phyloP scores from a whole-genome alignment of 2,797 vertebrate genomes.

The Prunella strophiata region DNA sequence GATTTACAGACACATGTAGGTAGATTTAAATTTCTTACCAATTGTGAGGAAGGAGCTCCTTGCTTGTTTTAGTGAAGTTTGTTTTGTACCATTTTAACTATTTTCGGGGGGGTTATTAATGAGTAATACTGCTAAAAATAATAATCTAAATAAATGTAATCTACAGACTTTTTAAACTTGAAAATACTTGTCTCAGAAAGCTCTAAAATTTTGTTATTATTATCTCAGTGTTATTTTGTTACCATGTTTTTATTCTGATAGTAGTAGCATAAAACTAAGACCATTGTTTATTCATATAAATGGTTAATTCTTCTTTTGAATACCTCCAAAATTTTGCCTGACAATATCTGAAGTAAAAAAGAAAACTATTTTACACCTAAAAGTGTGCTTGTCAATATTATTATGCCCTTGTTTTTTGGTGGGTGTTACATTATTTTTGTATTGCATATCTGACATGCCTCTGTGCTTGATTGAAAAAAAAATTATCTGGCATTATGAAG shows the following conservation, averaged over 20 bases:
- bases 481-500: not conserved
- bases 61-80: not conserved
- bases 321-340: not conserved
- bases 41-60: not conserved
- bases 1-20: constrained; percentile 97
- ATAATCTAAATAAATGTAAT: not conserved
- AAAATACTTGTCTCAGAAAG: not conserved
- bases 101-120: not conserved
- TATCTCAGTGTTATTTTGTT: not conserved
- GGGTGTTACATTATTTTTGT: not conserved
- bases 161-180: not conserved
- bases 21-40: not conserved
- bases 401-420: not conserved
- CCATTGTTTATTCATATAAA: not conserved
- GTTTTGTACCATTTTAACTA: not conserved
- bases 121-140: not conserved
- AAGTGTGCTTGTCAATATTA: not conserved
- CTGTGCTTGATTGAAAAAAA: not conserved
- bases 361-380: not conserved
- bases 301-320: not conserved
- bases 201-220: not conserved
- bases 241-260: not conserved
- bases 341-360: not conserved
- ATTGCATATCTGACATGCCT: not conserved
- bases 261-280: not conserved